Conservation (phyloP, 1,140 invertebrate species). For the Drosophila albomicans region DNA sequence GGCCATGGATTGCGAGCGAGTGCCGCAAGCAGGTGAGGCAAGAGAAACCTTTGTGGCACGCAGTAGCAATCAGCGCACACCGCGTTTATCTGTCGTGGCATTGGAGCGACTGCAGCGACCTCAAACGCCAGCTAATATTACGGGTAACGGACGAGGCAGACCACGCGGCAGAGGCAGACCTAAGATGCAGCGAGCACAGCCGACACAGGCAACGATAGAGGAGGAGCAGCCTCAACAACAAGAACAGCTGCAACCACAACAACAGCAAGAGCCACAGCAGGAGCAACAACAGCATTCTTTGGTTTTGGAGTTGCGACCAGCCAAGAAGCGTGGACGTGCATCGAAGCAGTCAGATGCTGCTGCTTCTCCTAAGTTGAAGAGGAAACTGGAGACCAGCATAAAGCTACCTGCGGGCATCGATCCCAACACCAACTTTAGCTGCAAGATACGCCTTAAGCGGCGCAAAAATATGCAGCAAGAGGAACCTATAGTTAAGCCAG, state of each 20-base stretch:
- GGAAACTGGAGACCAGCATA: constrained; percentile 82
- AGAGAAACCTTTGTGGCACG: constrained; percentile 87
- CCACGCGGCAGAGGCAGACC: constrained; percentile 55
- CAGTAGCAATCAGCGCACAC: constrained; percentile 84
- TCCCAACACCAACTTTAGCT: constrained; percentile 80
- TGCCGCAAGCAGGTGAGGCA: constrained; percentile 88
- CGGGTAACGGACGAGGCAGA: constrained; percentile 9
- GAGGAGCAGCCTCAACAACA: background rate
- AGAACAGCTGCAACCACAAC: no score
- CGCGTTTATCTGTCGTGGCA: constrained; percentile 86
- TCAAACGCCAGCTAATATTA: constrained; percentile 51
- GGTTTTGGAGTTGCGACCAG: constrained; percentile 35
- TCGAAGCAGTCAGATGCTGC: constrained; percentile 41
- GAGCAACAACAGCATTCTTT: background rate
- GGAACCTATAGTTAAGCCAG: background rate
- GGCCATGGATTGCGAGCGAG: constrained; percentile 87
- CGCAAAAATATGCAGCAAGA: constrained; percentile 58
- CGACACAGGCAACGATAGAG: background rate
- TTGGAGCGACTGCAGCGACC: constrained; percentile 87
- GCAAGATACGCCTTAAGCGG: constrained; percentile 77
- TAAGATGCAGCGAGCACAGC: constrained; percentile 24
- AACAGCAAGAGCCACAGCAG: background rate
- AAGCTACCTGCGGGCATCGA: constrained; percentile 77
- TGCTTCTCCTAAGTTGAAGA: constrained; percentile 39
- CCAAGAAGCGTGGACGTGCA: constrained; percentile 63